Base-by-base conservation (phyloP, 2,797 vertebrate species). In the Pseudopleuronectes americanus region DNA sequence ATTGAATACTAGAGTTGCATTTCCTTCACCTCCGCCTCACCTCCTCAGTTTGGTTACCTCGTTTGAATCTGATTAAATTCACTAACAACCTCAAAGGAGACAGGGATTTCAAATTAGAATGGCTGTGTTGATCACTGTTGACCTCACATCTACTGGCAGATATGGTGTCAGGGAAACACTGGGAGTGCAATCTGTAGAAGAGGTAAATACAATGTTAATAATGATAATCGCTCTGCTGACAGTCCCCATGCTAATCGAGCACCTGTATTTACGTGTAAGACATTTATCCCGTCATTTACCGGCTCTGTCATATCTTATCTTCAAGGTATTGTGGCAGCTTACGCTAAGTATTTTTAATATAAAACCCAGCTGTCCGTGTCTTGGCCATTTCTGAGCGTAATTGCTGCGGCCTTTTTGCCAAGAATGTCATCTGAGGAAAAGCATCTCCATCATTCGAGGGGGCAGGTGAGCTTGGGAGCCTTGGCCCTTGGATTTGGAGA, bases 351-450 rank as follows among this genome's bases (percentile, higher is more conserved):
- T 77, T 75, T 68, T 33, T 58, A 60, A 64, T 78, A 23, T 54
- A 71, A 57, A 80, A 71, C 67, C 56, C 76, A 85, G 85, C 80
- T 88, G 74, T 64, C 79, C 71, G 80, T 79, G 67, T 70, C 57
- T 77, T 71, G 68, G 7, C 26, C 77, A 74, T 78, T 65, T 82
- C 28, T 56, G 65, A 78, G 65, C n/a, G 68, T 85, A 83, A 90
- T 84, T 69, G 72, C 51, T 14, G 55, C 45, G 22, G 76, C 64
- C 81, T 88, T 82, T 85, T 74, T 74, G 63, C 62, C 21, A 36
- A 57, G 68, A 71, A 76, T 60, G 28, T 62, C 55, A 49, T 3
- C 0, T 59, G 63, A 22, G 9, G 26, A 23, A 47, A 43, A 54
- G 3, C 28, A 6, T 31, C 58, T 45, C 31, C n/a, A 12, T 68